phyloP scores from a whole-genome alignment of 2,113 vertebrate genomes.

The Enhydra lutris region DNA sequence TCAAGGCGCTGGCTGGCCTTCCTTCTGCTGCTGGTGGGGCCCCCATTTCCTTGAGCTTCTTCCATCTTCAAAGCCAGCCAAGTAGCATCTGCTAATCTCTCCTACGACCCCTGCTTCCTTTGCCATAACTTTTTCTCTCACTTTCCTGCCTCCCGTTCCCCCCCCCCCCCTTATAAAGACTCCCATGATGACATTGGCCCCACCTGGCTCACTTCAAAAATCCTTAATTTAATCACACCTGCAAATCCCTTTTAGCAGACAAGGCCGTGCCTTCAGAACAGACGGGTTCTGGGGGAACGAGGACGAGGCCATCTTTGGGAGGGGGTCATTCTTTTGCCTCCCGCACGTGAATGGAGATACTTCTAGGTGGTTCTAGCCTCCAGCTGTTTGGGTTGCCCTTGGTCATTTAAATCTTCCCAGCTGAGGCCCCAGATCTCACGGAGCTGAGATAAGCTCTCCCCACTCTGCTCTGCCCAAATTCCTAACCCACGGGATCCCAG shows the following conservation, averaged over 20 bases:
- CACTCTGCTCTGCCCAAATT: fast-evolving
- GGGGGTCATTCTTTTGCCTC: neutral
- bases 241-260: neutral
- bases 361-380: neutral
- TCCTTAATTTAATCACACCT: neutral
- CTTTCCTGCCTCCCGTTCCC: neutral
- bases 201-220: neutral
- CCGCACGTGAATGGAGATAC: neutral
- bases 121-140: neutral
- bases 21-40: neutral
- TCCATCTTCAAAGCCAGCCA: neutral
- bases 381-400: neutral
- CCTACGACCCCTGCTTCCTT: neutral
- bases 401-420: neutral
- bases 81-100: neutral
- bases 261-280: neutral
- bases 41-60: neutral
- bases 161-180: neutral
- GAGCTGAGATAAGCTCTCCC: neutral
- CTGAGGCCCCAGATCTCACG: neutral
- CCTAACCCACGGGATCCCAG: neutral
- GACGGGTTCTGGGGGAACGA: neutral
- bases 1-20: neutral
- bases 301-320: neutral
- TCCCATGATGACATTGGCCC: too few relatives aligned